Evolutionary conservation across 1,140 invertebrate species (phyloP).

Genomic region (Pectinophora gossypiella): DNA sequence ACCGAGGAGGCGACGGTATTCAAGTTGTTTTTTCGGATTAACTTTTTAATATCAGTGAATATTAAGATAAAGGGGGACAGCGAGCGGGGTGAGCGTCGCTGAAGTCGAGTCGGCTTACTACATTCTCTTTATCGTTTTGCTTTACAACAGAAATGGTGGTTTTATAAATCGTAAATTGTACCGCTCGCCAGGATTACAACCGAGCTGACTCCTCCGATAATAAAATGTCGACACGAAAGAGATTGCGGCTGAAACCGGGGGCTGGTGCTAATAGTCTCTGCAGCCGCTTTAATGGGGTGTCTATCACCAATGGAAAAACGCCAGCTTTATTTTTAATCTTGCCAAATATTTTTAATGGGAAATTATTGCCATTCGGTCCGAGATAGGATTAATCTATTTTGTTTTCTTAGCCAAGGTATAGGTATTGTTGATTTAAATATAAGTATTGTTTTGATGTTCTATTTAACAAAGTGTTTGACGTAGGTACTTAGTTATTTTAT

Average conservation of each 20-base stretch:
- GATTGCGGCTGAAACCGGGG: slow-evolving; percentile 29
- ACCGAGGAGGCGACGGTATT: slow-evolving; percentile 4
- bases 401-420: too few species aligned
- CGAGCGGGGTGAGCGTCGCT: slow-evolving; percentile 19
- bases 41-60: slow-evolving; percentile 44
- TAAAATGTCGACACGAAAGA: slow-evolving; percentile 51
- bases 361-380: too few species aligned
- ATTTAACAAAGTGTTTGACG: too few species aligned
- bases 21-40: slow-evolving; percentile 31
- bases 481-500: too few species aligned
- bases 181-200: slow-evolving; percentile 37
- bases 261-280: slow-evolving; percentile 36
- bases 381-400: too few species aligned
- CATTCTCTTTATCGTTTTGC: slow-evolving; percentile 38
- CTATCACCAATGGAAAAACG: slow-evolving; percentile 37
- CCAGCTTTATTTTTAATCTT: slow-evolving; percentile 31
- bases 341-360: not conserved
- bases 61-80: slow-evolving; percentile 32
- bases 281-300: slow-evolving; percentile 38
- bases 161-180: slow-evolving; percentile 51
- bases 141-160: slow-evolving; percentile 40
- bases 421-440: too few species aligned
- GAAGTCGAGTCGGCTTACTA: slow-evolving; percentile 24
- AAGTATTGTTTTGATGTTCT: too few species aligned
- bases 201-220: slow-evolving; percentile 42